phyloP scores from a whole-genome alignment of 2,113 vertebrate species.

The Dromaius novaehollandiae region DNA sequence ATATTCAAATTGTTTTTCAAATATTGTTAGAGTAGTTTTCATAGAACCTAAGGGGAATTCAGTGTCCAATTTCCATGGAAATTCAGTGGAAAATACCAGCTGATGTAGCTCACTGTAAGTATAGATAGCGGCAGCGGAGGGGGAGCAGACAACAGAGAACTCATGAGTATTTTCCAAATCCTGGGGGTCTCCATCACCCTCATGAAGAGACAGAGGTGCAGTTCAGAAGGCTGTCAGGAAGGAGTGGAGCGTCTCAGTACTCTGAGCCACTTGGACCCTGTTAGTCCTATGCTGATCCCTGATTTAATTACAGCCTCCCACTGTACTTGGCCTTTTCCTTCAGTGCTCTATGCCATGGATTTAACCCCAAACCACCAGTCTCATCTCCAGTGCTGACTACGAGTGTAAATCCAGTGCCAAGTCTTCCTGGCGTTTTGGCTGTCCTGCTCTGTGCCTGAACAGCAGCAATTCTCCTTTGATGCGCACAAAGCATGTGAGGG shows the following conservation, averaged over 20 bases:
- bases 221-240: neutral
- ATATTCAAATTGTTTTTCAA: neutral
- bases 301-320: neutral
- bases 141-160: neutral
- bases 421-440: neutral
- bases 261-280: neutral
- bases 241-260: neutral
- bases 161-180: neutral
- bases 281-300: neutral
- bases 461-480: neutral
- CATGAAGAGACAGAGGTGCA: neutral
- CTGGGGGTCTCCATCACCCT: too few species aligned
- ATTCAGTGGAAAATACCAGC: neutral
- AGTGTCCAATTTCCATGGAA: neutral
- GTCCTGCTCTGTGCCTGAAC: neutral
- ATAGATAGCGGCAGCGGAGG: neutral
- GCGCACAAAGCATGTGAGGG: neutral
- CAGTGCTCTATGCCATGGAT: neutral
- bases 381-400: neutral
- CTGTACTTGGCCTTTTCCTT: accelerated
- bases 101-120: neutral
- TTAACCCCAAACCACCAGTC: neutral
- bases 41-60: neutral
- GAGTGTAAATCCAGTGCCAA: accelerated
- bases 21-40: neutral